These are phyloP conservation scores for Columbina picui DNA, from an alignment of 2,113 vertebrate species.

Conservation along the genomic window DNA sequence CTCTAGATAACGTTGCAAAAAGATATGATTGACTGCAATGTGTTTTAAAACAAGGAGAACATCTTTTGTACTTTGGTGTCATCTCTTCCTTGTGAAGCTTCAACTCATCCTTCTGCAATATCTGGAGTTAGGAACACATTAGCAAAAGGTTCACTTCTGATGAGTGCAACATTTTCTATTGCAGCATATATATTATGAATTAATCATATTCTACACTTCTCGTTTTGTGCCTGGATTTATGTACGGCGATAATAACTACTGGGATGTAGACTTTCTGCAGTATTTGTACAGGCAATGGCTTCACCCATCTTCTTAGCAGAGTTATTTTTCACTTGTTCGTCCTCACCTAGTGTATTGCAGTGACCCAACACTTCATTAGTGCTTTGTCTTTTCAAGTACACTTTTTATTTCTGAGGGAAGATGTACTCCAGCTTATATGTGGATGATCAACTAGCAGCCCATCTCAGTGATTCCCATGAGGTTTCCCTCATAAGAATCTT, in stretches of 20 bases:
- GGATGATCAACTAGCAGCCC: not conserved
- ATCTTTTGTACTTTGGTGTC: not conserved
- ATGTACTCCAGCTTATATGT: not conserved
- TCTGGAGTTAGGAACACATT: not conserved
- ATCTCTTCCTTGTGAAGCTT: not conserved
- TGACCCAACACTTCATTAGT: not conserved
- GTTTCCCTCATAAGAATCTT: not conserved
- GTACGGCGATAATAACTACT: not conserved
- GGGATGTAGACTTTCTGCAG: not conserved
- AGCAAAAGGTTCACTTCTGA: not conserved
- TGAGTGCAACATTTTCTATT: not conserved
- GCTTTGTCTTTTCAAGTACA: not conserved
- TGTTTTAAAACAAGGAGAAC: not conserved
- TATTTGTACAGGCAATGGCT: not conserved
- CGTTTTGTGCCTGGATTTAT: not conserved
- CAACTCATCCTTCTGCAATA: not conserved
- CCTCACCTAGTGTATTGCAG: not conserved
- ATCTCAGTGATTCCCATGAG: not conserved
- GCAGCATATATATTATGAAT: not conserved
- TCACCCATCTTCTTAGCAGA: not conserved
- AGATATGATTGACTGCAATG: not conserved
- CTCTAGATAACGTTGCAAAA: not conserved
- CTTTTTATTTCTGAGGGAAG: not conserved
- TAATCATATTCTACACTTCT: not conserved
- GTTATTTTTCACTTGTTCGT: not conserved